phyloP scores from a whole-genome alignment of 2,797 vertebrate species.

The Aeoliscus strigatus region DNA sequence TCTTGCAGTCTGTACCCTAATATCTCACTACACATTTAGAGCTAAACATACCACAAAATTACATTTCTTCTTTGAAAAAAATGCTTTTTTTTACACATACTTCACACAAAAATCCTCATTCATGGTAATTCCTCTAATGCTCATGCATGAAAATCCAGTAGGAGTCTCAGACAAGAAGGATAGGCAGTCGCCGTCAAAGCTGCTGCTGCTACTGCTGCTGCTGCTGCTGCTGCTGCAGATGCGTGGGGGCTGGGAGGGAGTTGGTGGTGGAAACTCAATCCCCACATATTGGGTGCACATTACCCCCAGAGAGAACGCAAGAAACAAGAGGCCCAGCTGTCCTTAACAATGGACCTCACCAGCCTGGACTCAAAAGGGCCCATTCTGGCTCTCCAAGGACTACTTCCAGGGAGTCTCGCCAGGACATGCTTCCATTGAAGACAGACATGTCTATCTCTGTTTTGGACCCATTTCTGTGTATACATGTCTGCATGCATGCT shows the following conservation, averaged over 20 bases:
- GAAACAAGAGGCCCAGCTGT: conserved; percentile 80
- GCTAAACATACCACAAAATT: too few relatives aligned
- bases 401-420: conserved; percentile 58
- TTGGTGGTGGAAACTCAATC: conserved; percentile 72
- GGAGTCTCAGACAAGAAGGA: conserved; percentile 31
- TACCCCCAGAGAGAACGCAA: conserved; percentile 66
- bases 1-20: too few relatives aligned
- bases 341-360: conserved; percentile 73
- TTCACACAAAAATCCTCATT: too few relatives aligned
- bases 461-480: conserved; percentile 20
- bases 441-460: conserved; percentile 44
- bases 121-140: too few relatives aligned
- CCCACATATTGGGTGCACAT: conserved; percentile 71
- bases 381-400: conserved; percentile 62
- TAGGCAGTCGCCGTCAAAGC: conserved; percentile 47
- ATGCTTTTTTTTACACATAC: too few relatives aligned
- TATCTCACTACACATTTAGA: too few relatives aligned
- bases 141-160: too few relatives aligned
- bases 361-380: conserved; percentile 65
- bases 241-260: conserved; percentile 53
- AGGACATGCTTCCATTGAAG: conserved; percentile 56
- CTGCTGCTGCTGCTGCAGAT: too few relatives aligned
- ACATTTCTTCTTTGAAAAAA: too few relatives aligned
- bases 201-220: conserved; percentile 64
- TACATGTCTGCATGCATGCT: conserved; percentile 7